Percentiles rank a stretch among this genome's conserved stretches.
phyloP scores from a whole-genome alignment of 2,113 vertebrate genomes.

The Columba livia region DNA sequence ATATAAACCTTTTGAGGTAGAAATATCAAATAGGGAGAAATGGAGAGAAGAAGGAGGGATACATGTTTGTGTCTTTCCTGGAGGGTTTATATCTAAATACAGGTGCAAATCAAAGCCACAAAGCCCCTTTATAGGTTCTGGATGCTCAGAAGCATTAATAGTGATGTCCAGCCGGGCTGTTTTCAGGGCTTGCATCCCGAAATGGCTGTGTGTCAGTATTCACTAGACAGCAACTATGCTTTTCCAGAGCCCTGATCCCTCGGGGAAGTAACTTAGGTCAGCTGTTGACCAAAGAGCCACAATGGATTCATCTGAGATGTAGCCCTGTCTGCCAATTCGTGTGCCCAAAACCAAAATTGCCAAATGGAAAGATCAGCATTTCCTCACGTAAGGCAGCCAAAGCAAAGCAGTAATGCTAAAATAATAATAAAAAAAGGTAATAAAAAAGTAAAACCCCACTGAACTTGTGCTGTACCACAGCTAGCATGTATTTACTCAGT shows the following conservation, averaged over 20 bases:
- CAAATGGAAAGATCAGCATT: not conserved
- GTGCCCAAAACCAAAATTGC: not conserved
- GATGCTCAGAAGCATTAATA: not conserved
- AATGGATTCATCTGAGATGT: not conserved
- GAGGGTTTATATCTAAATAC: not conserved
- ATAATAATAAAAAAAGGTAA: not conserved
- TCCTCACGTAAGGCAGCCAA: not conserved
- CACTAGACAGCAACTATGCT: not conserved
- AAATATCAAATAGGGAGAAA: not conserved
- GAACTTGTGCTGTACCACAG: not conserved
- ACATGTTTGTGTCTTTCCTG: not conserved
- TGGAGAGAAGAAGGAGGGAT: not conserved
- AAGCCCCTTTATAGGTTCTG: not conserved
- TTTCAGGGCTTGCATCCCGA: not conserved
- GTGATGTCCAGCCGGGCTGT: accelerated
- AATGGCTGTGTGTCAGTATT: not conserved
- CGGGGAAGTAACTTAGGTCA: not conserved
- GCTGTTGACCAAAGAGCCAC: not conserved
- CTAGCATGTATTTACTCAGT: not conserved
- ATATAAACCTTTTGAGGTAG: not conserved
- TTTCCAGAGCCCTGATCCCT: not conserved
- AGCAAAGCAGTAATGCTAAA: not conserved
- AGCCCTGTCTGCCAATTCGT: not conserved
- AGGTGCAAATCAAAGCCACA: not conserved
- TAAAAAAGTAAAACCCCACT: not conserved